Evolutionary conservation across 2,797 vertebrate genomes (phyloP).

Genomic region (Spinus olivaceus): DNA sequence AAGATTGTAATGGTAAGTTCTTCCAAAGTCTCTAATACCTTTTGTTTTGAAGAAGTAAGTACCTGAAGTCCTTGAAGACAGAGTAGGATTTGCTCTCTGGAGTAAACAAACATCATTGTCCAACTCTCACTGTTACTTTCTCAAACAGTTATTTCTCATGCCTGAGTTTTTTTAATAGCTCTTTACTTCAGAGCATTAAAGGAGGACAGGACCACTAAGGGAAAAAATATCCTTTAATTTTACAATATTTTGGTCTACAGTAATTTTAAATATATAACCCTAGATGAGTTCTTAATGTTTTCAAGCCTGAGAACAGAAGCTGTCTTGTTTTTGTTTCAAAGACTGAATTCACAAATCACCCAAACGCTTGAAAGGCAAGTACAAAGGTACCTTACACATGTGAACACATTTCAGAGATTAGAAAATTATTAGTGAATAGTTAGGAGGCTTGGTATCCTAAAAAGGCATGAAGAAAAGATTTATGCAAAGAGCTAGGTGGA

Average conservation of each 20-base stretch:
- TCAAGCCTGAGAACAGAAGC: neutral
- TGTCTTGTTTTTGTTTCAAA: neutral
- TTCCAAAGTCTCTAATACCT: neutral
- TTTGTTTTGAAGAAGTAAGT: neutral
- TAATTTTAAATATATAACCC: neutral
- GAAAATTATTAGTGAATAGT: neutral
- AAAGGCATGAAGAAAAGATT: neutral
- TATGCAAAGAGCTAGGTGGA: neutral
- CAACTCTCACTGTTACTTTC: neutral
- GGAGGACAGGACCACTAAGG: neutral
- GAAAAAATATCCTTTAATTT: neutral
- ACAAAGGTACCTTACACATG: neutral
- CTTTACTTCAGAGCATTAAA: neutral
- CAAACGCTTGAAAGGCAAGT: neutral
- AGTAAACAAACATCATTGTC: neutral
- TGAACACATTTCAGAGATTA: neutral
- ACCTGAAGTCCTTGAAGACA: neutral
- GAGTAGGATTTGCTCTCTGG: neutral
- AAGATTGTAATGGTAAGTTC: neutral
- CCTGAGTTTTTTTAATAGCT: neutral
- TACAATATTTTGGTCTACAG: neutral
- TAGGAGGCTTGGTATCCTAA: neutral
- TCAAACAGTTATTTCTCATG: neutral
- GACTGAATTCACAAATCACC: neutral
- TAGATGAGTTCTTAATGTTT: neutral